Conservation (phyloP, 2,888 invertebrate species). For the Sthenelais limicola region DNA sequence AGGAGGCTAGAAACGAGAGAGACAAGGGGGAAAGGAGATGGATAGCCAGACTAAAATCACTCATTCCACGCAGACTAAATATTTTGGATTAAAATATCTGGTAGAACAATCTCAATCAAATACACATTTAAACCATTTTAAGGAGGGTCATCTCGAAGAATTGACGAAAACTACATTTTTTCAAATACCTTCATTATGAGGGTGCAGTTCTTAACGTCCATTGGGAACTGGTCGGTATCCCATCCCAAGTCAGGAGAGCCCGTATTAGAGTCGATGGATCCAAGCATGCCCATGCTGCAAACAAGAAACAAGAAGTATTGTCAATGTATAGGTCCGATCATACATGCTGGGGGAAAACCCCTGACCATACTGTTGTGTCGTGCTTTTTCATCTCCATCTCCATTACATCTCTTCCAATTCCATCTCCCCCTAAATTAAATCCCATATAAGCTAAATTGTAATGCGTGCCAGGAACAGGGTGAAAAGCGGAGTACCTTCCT, state of each 20-base stretch:
- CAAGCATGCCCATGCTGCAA: slow-evolving; percentile 77
- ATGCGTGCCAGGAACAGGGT: too few relatives aligned
- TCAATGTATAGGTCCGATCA: neutral
- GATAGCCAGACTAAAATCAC: too few relatives aligned
- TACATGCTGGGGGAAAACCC: too few relatives aligned
- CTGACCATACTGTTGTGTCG: neutral
- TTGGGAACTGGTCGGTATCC: slow-evolving; percentile 76
- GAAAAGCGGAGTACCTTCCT: too few relatives aligned
- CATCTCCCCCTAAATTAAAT: neutral
- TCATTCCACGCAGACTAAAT: too few relatives aligned
- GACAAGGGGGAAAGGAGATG: too few relatives aligned
- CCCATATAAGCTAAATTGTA: too few relatives aligned
- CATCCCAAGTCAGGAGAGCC: slow-evolving; percentile 74
- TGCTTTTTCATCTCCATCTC: neutral
- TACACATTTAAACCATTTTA: neutral
- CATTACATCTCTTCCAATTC: neutral
- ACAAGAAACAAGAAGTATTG: neutral
- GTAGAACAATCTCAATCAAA: too few relatives aligned
- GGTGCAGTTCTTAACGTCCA: slow-evolving; percentile 75
- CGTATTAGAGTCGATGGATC: slow-evolving; percentile 76
- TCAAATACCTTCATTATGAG: slow-evolving; percentile 76
- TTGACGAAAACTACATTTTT: neutral
- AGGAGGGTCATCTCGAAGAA: too few relatives aligned
- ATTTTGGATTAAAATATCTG: too few relatives aligned
- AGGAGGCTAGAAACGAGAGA: too few relatives aligned